These are phyloP conservation scores for Gadus chalcogrammus DNA, from an alignment of 2,113 vertebrate species.

Conservation along the genomic window DNA sequence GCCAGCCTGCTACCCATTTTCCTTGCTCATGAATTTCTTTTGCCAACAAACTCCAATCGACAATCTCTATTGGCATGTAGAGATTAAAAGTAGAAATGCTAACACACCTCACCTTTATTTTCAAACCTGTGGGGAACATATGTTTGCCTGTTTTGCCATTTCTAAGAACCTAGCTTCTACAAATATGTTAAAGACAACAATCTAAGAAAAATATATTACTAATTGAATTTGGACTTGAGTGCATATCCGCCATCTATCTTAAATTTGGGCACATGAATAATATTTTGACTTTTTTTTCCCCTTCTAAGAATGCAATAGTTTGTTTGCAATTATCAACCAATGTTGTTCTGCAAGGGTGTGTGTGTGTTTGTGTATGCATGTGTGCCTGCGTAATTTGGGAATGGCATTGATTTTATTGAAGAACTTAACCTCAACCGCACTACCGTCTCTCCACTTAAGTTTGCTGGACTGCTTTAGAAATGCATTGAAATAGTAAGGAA, in stretches of 20 bases:
- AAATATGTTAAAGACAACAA: too few relatives aligned
- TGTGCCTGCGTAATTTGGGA: slow-evolving; percentile 16
- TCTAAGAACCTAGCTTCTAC: too few relatives aligned
- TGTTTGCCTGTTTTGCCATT: too few relatives aligned
- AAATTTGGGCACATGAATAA: not conserved
- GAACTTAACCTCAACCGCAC: not conserved
- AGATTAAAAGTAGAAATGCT: too few relatives aligned
- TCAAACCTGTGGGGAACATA: too few relatives aligned
- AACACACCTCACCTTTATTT: too few relatives aligned
- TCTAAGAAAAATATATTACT: too few relatives aligned
- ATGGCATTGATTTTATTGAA: too few relatives aligned
- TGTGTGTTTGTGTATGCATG: slow-evolving; percentile 8
- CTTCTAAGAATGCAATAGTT: slow-evolving; percentile 20
- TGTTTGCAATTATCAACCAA: slow-evolving; percentile 21
- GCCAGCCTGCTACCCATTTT: slow-evolving; percentile 71
- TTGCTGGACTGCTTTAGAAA: too few relatives aligned
- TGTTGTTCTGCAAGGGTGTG: slow-evolving; percentile 14
- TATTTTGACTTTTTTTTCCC: slow-evolving; percentile 25
- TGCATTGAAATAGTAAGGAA: too few relatives aligned
- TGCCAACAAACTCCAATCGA: slow-evolving; percentile 46
- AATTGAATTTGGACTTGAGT: too few relatives aligned
- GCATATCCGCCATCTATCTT: too few relatives aligned
- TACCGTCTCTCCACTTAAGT: not conserved
- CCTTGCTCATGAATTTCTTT: slow-evolving; percentile 65
- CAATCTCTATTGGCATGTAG: not conserved